Evolutionary conservation across 2,888 invertebrate genomes (phyloP).

Genomic region (Pseudococcus longispinus): DNA sequence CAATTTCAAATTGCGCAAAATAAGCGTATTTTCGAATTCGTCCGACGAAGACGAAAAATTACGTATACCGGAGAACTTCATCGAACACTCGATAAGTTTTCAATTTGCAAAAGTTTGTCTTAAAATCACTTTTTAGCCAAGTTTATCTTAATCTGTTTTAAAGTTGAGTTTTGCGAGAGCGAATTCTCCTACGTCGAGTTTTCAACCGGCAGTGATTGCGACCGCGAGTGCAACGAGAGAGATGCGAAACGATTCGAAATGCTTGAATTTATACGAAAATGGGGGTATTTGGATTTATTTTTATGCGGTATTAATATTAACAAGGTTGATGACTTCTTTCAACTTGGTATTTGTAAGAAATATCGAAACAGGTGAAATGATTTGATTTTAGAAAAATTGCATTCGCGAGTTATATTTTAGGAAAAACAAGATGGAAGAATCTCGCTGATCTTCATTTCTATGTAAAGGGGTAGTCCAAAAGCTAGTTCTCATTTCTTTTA

Average conservation of each 20-base stretch:
- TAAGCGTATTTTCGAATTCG: neutral
- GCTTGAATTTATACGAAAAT: neutral
- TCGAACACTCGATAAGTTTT: neutral
- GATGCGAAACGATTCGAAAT: neutral
- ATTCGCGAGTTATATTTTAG: too few species aligned
- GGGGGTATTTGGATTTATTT: neutral
- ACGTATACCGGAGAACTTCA: neutral
- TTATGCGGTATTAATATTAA: too few species aligned
- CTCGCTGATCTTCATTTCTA: too few species aligned
- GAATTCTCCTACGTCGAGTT: neutral
- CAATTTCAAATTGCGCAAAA: neutral
- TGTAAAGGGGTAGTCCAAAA: too few species aligned
- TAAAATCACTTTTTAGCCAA: neutral
- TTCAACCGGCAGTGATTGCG: neutral
- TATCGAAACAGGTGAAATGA: too few species aligned
- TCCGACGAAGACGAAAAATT: neutral
- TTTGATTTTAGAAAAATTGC: too few species aligned
- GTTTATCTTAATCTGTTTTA: neutral
- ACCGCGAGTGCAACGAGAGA: neutral
- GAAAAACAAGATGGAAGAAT: too few species aligned
- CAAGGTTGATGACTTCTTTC: too few species aligned
- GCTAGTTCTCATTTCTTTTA: too few species aligned
- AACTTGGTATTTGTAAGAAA: too few species aligned
- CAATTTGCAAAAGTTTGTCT: slow-evolving; percentile 1
- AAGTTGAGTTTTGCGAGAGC: neutral